Evolutionary conservation across 2,113 vertebrate species (phyloP).

Genomic region (Cichladusa arquata): DNA sequence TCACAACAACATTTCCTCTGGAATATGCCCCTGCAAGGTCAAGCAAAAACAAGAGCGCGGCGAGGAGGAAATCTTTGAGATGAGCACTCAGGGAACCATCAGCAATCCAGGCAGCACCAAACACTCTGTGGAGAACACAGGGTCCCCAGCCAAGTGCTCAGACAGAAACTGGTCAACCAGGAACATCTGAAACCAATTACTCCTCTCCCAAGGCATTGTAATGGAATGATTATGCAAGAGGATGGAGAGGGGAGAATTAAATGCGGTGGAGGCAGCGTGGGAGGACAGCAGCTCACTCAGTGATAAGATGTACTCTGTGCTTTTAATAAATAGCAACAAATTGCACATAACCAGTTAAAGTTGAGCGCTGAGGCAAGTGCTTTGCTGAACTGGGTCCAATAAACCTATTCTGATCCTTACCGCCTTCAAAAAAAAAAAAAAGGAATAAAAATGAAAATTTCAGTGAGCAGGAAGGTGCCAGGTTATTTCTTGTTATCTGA

Average conservation of each 20-base stretch:
- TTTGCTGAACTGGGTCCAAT: conserved; percentile 26
- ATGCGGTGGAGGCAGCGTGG: conserved; percentile 19
- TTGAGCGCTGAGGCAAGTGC: not conserved
- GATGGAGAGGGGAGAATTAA: conserved; percentile 36
- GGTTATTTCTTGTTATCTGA: conserved; percentile 5
- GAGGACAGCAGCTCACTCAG: conserved; percentile 59
- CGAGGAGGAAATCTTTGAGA: not conserved
- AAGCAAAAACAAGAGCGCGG: not conserved
- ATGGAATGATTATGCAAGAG: conserved; percentile 27
- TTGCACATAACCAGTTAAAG: conserved; percentile 10
- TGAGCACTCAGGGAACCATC: not conserved
- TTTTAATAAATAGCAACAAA: conserved; percentile 66
- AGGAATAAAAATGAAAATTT: not conserved
- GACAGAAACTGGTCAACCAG: conserved; percentile 35
- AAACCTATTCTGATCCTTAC: not conserved
- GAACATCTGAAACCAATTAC: conserved; percentile 38
- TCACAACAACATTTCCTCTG: not conserved
- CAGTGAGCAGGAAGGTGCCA: not conserved
- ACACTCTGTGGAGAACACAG: not conserved
- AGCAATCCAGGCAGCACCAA: not conserved
- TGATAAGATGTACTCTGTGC: conserved; percentile 32
- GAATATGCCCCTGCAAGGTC: not conserved
- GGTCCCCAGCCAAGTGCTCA: not conserved
- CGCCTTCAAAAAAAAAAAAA: not conserved
- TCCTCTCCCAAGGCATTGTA: not conserved